Conservation (phyloP, 2,797 vertebrate species). For the Channa striata region DNA sequence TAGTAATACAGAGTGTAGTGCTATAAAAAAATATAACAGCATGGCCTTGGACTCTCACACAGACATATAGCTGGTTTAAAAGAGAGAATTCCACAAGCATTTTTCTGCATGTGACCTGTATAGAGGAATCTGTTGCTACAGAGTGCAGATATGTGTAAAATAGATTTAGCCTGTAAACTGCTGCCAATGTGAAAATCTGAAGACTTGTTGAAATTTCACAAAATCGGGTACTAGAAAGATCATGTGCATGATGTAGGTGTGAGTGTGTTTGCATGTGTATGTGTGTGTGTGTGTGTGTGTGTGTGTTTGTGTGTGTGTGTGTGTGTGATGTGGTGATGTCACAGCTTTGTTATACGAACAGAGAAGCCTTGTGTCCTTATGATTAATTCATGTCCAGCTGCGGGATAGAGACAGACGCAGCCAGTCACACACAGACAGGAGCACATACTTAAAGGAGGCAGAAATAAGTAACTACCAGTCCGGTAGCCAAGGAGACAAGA, state of each 20-base stretch:
- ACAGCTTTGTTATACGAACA: conserved; percentile 87
- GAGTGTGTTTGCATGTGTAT: conserved; percentile 46
- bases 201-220: conserved; percentile 70
- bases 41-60: conserved; percentile 64
- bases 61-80: conserved; percentile 44
- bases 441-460: conserved; percentile 75
- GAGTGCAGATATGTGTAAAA: too few relatives aligned
- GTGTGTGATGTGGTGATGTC: conserved; percentile 82
- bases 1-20: conserved; percentile 59
- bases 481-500: conserved; percentile 71
- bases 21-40: conserved; percentile 63
- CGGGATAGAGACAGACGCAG: conserved; percentile 85
- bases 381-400: conserved; percentile 90
- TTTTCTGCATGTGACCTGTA: conserved; percentile 48
- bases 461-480: conserved; percentile 73
- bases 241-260: conserved; percentile 34
- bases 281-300: conserved; percentile 36
- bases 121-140: conserved; percentile 51
- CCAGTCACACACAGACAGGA: conserved; percentile 82
- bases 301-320: conserved; percentile 39
- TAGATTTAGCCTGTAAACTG: conserved; percentile 42
- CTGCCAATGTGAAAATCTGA: conserved; percentile 56
- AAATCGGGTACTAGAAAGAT: conserved; percentile 53
- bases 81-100: conserved; percentile 55
- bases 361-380: conserved; percentile 87